Evolutionary conservation across 2,888 invertebrate genomes (phyloP), one percentile per base, ranked within the genome.

Genomic region (Diachrysia chrysitis): DNA sequence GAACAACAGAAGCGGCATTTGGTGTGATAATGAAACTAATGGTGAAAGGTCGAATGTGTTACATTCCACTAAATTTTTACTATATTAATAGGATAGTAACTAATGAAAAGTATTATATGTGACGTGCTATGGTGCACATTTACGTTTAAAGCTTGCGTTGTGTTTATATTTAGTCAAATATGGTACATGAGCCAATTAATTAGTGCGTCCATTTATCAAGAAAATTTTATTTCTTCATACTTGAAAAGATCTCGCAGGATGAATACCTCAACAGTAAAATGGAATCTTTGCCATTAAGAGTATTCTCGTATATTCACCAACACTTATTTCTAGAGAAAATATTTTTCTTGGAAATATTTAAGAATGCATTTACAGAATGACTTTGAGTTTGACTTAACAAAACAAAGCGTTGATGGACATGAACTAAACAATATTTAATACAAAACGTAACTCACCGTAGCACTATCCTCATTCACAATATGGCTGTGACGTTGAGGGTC

Each of bases 401-500:
- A 68, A 68, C 58, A 48, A 37, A 59, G 56, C 56, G 69, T 62
- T 78, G 78, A 75, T 78, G 32, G 78, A 73, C 69, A 62, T 73
- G 25, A 73, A 14, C 42, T 69, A 78, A 75, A 78, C 74, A 75
- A 63, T 7, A 69, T 53, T 53, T 60, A 29, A 68, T 51, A 54
- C 21, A 63, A 60, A 63, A 29, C 42, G 46, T 25, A 69, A 67
- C 79, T 82, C 58, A 83, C 83, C 69, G 70, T 70, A 55, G 73
- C 67, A 9, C n/a, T 56, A 10, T 86, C 87, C 66, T 85, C 85
- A 56, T 81, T 80, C 1, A 85, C 79, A 58, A 88, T 85, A 61
- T 86, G 87, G 68, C 88, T 85, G 55, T 87, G 63, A 35, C 85
- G 70, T 81, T 83, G 19, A 2, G 84, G 62, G 29, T 83, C 85